Conservation (phyloP, 2,888 invertebrate genomes). For the Aelia acuminata region DNA sequence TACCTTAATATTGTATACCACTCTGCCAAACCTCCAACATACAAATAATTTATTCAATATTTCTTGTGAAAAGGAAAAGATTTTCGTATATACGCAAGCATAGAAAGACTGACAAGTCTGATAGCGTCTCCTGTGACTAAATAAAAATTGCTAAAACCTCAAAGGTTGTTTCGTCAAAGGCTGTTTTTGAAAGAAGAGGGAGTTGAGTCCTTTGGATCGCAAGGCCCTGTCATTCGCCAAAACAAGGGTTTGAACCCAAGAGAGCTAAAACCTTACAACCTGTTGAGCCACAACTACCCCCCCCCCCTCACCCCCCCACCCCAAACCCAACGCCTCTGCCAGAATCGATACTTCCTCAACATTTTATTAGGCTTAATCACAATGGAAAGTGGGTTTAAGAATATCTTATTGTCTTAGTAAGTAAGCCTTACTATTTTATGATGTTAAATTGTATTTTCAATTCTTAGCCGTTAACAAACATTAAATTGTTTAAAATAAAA, state of each 20-base stretch:
- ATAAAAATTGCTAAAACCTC: neutral
- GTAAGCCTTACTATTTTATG: neutral
- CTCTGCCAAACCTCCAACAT: too few species aligned
- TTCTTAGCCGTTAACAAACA: too few species aligned
- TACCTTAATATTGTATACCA: too few species aligned
- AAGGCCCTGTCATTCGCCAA: neutral
- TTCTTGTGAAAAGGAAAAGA: too few species aligned
- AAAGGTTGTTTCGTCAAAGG: conserved; percentile 22
- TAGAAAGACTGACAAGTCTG: neutral
- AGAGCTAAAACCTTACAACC: neutral
- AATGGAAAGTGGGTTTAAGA: neutral
- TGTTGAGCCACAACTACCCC: neutral
- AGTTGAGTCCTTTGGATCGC: neutral
- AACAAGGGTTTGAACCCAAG: conserved; percentile 16
- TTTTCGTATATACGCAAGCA: neutral
- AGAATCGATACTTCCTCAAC: neutral
- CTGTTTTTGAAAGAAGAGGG: neutral
- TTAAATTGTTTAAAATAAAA: too few species aligned
- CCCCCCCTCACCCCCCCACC: neutral
- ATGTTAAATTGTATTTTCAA: neutral
- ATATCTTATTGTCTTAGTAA: neutral
- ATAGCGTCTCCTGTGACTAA: neutral
- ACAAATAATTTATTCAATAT: too few species aligned
- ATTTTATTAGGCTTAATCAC: neutral
- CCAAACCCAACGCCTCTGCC: neutral